Conservation (phyloP, 2,113 vertebrate species). For the Tragulus kanchil region DNA sequence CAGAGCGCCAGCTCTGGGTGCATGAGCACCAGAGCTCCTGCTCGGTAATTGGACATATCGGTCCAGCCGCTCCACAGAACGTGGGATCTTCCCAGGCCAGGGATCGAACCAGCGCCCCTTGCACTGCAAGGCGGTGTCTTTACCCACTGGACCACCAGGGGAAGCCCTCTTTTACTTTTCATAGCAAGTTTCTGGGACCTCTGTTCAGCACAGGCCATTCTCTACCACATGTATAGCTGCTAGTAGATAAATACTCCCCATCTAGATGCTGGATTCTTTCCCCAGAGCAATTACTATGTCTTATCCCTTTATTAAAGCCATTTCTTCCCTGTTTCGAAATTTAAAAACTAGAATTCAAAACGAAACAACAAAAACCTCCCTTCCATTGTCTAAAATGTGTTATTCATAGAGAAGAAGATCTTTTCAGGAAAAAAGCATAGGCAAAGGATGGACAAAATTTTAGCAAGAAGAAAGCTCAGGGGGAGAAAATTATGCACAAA, state of each 20-base stretch:
- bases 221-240: background rate
- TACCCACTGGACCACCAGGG: too few species aligned
- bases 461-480: background rate
- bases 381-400: background rate
- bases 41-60: too few species aligned
- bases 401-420: background rate
- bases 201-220: background rate
- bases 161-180: background rate
- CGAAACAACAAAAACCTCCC: background rate
- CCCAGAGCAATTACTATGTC: background rate
- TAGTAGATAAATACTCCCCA: background rate
- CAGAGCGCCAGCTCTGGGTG: too few species aligned
- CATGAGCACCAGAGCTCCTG: too few species aligned
- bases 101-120: too few species aligned
- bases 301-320: background rate
- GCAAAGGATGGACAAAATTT: slow-evolving; percentile 9
- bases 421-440: slow-evolving; percentile 23
- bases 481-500: background rate
- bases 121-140: too few species aligned
- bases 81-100: too few species aligned
- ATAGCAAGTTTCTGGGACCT: background rate
- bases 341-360: slow-evolving; percentile 19
- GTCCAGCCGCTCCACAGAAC: too few species aligned
- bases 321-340: background rate
- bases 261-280: background rate